phyloP scores from a whole-genome alignment of 2,113 vertebrate genomes.

The Danio rerio region DNA sequence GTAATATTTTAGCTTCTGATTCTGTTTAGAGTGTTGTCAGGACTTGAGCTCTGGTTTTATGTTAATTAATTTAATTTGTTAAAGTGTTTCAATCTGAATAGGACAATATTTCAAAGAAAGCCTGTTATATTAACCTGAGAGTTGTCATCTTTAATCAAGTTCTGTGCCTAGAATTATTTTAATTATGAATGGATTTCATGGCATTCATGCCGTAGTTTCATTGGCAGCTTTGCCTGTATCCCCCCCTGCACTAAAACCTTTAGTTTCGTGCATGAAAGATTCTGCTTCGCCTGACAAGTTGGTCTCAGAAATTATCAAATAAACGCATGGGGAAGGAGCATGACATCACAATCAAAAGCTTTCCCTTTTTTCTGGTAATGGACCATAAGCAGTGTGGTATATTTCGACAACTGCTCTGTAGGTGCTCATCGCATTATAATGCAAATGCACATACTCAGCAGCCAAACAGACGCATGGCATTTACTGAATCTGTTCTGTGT shows the following conservation, averaged over 20 bases:
- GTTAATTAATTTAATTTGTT: not conserved
- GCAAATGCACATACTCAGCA: conserved; percentile 17
- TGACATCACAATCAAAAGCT: not conserved
- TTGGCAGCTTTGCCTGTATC: not conserved
- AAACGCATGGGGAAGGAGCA: not conserved
- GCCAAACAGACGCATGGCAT: conserved; percentile 36
- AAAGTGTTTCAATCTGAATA: not conserved
- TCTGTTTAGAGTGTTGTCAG: not conserved
- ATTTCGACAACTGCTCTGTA: conserved; percentile 14
- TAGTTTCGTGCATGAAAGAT: not conserved
- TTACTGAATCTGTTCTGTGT: conserved; percentile 44
- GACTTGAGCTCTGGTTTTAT: not conserved
- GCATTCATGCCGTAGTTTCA: not conserved
- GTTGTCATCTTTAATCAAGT: not conserved
- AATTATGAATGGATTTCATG: not conserved
- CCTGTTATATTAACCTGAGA: not conserved
- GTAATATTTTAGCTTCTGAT: not conserved
- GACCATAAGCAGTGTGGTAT: not conserved
- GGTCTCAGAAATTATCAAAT: not conserved
- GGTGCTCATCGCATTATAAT: conserved; percentile 27
- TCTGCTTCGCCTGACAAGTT: not conserved
- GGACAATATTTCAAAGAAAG: not conserved
- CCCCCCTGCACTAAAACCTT: not conserved
- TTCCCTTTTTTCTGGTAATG: not conserved
- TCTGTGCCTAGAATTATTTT: not conserved